Evolutionary conservation across 2,888 invertebrate species (phyloP).

Genomic region (Stenodera caucasica): DNA sequence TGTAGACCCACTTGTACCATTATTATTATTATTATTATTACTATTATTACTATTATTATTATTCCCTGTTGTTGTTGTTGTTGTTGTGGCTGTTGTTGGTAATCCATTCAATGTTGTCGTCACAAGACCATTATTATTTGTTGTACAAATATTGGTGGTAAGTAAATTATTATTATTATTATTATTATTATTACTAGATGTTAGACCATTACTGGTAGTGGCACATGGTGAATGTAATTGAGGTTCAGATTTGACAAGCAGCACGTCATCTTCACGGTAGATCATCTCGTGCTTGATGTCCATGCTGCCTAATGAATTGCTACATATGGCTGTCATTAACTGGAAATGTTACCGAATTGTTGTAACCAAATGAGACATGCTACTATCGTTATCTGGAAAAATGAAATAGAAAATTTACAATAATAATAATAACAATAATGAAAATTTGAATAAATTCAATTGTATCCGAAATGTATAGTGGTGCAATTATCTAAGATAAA

Average conservation of each 20-base stretch:
- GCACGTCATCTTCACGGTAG: slow-evolving; percentile 59
- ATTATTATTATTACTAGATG: slow-evolving; percentile 33
- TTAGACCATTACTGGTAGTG: slow-evolving; percentile 34
- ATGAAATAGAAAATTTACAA: slow-evolving; percentile 20
- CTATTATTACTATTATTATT: slow-evolving; percentile 35
- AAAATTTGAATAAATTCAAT: slow-evolving; percentile 15
- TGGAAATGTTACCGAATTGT: slow-evolving; percentile 42
- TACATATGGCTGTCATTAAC: slow-evolving; percentile 46
- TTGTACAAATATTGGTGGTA: slow-evolving; percentile 39
- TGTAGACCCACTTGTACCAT: slow-evolving; percentile 41
- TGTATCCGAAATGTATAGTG: too few species aligned
- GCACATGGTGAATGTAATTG: slow-evolving; percentile 48
- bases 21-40: slow-evolving; percentile 35
- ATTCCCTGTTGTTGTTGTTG: slow-evolving; percentile 33
- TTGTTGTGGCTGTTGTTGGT: slow-evolving; percentile 49
- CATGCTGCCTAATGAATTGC: slow-evolving; percentile 53
- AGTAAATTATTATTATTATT: slow-evolving; percentile 41
- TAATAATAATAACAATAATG: too few species aligned
- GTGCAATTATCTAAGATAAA: too few species aligned
- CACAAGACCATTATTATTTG: slow-evolving; percentile 49
- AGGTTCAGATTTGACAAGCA: slow-evolving; percentile 58
- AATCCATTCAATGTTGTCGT: slow-evolving; percentile 50
- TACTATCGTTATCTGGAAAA: slow-evolving; percentile 50
- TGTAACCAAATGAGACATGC: slow-evolving; percentile 50
- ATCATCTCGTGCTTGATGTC: slow-evolving; percentile 69